phyloP scores from a whole-genome alignment of 1,140 invertebrate species.

The Olivierus martensii region DNA sequence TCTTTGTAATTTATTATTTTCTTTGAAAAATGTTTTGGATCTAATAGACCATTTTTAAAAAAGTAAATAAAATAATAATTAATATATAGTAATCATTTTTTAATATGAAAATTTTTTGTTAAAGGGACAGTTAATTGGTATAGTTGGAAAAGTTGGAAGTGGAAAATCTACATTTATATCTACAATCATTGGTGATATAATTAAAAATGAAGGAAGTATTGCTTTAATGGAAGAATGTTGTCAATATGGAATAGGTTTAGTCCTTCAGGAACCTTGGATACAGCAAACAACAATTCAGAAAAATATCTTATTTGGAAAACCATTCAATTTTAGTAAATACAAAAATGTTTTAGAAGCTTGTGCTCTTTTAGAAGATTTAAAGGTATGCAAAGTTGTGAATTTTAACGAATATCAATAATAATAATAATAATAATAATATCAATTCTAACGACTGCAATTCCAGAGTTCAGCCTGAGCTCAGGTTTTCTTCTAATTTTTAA shows the following conservation, averaged over 20 bases:
- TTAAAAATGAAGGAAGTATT: conserved; percentile 22
- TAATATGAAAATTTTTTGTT: conserved; percentile 1
- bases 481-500: too few relatives aligned
- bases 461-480: too few relatives aligned
- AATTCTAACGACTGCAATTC: too few relatives aligned
- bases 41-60: too few relatives aligned
- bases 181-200: conserved; percentile 33
- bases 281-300: conserved; percentile 74
- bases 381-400: conserved; percentile 1
- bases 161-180: conserved; percentile 31
- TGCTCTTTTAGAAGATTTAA: conserved; percentile 58
- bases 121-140: conserved; percentile 30
- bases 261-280: conserved; percentile 82
- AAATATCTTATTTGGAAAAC: conserved; percentile 83
- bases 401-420: background rate
- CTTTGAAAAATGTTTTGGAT: too few relatives aligned
- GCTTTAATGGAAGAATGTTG: conserved; percentile 1
- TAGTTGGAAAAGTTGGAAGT: conserved; percentile 31
- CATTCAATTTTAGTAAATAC: conserved; percentile 62
- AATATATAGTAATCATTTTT: conserved; percentile 2
- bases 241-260: conserved; percentile 59
- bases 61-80: too few relatives aligned
- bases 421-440: too few relatives aligned
- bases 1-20: too few relatives aligned
- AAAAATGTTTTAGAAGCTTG: conserved; percentile 63